Percentiles rank a stretch among this genome's conserved stretches.
phyloP scores from a whole-genome alignment of 2,888 invertebrate species.

The Caenorhabditis imperialis region DNA sequence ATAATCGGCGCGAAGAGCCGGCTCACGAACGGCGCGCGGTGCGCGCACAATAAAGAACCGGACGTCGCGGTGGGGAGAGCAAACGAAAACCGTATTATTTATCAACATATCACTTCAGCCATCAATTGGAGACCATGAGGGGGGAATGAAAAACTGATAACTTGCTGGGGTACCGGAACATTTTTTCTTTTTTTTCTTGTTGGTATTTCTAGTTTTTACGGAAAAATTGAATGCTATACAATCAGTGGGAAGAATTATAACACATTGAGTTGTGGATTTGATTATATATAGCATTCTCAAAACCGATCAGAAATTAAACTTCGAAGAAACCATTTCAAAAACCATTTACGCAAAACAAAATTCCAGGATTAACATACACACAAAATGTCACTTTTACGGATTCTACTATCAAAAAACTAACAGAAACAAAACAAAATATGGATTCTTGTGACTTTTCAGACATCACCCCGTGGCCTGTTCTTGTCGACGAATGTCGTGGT shows the following conservation, averaged over 20 bases:
- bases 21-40: conserved; percentile 52
- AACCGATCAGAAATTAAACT: no score
- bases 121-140: conserved; percentile 6
- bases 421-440: background rate
- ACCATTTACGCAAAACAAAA: no score
- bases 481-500: conserved; percentile 71
- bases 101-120: conserved; percentile 48
- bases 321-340: no score
- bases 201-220: no score
- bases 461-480: conserved; percentile 73
- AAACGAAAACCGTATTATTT: conserved; percentile 36
- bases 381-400: no score
- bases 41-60: conserved; percentile 52
- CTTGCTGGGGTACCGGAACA: background rate
- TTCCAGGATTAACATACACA: no score
- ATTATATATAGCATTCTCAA: no score
- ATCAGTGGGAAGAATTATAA: no score
- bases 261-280: no score
- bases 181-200: no score
- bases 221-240: no score
- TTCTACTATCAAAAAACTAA: no score
- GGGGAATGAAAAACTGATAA: conserved; percentile 32
- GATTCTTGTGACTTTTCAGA: conserved; percentile 59
- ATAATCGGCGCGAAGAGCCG: conserved; percentile 57
- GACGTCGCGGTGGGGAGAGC: conserved; percentile 30